These are phyloP conservation scores for Muscicapa comitata DNA, from an alignment of 2,797 vertebrate species.

Conservation along the genomic window DNA sequence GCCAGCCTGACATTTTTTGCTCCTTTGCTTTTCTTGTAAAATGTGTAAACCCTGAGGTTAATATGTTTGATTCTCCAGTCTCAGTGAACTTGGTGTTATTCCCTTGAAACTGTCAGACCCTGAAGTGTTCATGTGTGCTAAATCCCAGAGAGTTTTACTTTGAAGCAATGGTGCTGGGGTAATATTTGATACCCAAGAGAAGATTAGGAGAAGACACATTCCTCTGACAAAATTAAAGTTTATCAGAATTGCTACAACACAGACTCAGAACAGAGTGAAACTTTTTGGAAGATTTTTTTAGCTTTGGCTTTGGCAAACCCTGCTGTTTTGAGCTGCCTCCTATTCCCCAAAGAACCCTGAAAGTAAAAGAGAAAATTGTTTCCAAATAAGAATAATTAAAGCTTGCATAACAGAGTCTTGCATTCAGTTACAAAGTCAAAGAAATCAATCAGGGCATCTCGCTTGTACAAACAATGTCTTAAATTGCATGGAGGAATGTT, in stretches of 20 bases:
- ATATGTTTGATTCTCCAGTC: not conserved
- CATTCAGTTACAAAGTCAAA: constrained; percentile 33
- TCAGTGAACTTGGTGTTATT: not conserved
- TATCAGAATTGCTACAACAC: not conserved
- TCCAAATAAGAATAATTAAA: constrained; percentile 50
- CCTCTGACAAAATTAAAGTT: not conserved
- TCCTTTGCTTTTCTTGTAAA: not conserved
- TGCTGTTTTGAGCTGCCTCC: constrained; percentile 23
- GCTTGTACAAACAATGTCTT: constrained; percentile 10
- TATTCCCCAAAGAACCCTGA: constrained; percentile 5
- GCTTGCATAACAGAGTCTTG: constrained; percentile 37
- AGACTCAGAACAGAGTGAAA: not conserved
- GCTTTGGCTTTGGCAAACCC: not conserved
- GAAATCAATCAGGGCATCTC: constrained; percentile 7
- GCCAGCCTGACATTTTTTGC: not conserved
- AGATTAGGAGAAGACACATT: not conserved
- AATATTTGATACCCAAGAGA: not conserved
- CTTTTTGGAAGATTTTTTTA: not conserved
- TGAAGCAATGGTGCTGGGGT: not conserved
- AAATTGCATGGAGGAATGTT: constrained; percentile 18
- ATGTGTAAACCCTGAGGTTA: not conserved
- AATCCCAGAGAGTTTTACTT: not conserved
- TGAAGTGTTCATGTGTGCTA: not conserved
- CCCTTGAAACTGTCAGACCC: not conserved
- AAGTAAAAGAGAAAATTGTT: constrained; percentile 53